Evolutionary conservation across 2,113 vertebrate genomes (phyloP).

Genomic region (Gymnorhina tibicen): DNA sequence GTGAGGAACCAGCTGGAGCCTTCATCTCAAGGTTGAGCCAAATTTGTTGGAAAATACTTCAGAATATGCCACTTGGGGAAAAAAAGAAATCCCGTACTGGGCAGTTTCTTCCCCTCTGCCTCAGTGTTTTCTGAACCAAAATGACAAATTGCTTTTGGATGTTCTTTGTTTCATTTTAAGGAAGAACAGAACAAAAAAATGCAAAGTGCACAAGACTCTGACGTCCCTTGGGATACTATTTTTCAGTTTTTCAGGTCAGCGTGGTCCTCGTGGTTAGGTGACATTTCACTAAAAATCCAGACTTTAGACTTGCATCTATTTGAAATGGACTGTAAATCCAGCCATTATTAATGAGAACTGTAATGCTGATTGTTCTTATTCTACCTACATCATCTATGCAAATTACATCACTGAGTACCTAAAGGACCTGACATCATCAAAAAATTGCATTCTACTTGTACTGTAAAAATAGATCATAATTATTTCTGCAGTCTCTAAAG

Average conservation of each 20-base stretch:
- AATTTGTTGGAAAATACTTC: neutral
- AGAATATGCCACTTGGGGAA: neutral
- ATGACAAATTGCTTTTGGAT: neutral
- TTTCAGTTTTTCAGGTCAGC: neutral
- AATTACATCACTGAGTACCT: neutral
- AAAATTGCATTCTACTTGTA: neutral
- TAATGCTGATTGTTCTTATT: neutral
- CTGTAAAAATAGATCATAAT: slow-evolving; percentile 10
- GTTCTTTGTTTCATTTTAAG: neutral
- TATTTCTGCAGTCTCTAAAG: neutral
- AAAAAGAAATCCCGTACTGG: neutral
- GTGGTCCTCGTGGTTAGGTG: neutral
- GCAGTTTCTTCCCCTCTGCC: neutral
- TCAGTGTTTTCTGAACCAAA: neutral
- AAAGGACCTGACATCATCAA: neutral
- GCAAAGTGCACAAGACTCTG: neutral
- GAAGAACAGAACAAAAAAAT: neutral
- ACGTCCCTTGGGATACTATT: neutral
- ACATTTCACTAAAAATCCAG: neutral
- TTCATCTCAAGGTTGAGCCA: neutral
- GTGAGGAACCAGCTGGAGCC: accelerated
- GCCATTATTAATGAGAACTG: neutral
- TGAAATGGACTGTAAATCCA: neutral
- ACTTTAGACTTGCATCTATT: neutral
- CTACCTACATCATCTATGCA: neutral